Base-by-base conservation (phyloP, 1,140 invertebrate genomes). In the Schlechtendalia chinensis region DNA sequence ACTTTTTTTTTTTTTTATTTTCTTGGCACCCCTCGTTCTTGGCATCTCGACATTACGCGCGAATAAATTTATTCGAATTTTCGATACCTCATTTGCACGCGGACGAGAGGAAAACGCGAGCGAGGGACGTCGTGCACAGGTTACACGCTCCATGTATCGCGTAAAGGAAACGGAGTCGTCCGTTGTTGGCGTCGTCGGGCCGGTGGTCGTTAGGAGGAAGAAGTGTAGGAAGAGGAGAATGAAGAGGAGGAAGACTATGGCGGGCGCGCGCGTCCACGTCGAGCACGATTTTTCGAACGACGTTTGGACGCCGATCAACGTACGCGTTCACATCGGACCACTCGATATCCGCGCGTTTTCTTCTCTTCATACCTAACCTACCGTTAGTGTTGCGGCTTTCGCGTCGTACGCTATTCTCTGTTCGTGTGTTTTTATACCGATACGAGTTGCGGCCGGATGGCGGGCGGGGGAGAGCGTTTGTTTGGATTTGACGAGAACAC, bases 51-150 rank as follows among this genome's bases (percentile, higher is more conserved):
- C 67, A 29, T 71, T 19, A 19, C 56, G 32, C n/a, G 11, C 47
- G n/a, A 47, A 77, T 77, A 61, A 77, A 61, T 77, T 77, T 47
- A 59, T 77, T n/a, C 24, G 10, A 32, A 1, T 59, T 77, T 77
- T 77, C 24, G 45, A 77, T 61, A 59, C 74, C 32, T 61, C 56
- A 77, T 77, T 77, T 77, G 61, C 56, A 77, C 54, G 32, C 12
- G 12, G 22, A 11, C 17, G 22, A 27, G 14, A 16, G 0, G 3
- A 61, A 59, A 59, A 14, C 27, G 67, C 29, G 6, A 39, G 16
- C 12, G 39, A 22, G 65, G 32, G 32, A 39, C 32, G 19, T 47
- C n/a, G n/a, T n/a, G n/a, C n/a, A 6, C 17, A 67, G 29, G 11
- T 32, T 39, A 22, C 32, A 39, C 19, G 29, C 1, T 4, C 19